A percentile compares a stretch with the other conserved stretches of the same genome.
These are phyloP conservation scores for Drosophila pegasa DNA, from an alignment of 2,888 invertebrate species.

Conservation along the genomic window DNA sequence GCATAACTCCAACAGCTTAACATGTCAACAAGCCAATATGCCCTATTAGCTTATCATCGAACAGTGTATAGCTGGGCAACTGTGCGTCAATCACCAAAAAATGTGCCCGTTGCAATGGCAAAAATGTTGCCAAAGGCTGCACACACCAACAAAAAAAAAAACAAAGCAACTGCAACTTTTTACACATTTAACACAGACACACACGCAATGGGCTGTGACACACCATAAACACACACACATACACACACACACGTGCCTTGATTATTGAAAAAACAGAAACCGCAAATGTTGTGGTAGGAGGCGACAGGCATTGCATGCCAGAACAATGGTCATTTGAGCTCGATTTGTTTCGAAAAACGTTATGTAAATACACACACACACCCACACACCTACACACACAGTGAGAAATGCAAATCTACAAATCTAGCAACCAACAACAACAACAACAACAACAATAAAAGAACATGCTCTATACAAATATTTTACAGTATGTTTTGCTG, in stretches of 20 bases:
- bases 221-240: constrained; percentile 25
- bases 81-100: constrained; percentile 18
- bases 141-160: too few relatives aligned
- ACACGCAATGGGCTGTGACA: constrained; percentile 29
- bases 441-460: constrained; percentile 11
- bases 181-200: constrained; percentile 23
- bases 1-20: background rate
- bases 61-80: constrained; percentile 3
- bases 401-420: constrained; percentile 23
- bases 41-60: background rate
- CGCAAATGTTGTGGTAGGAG: constrained; percentile 43
- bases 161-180: constrained; percentile 30
- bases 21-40: background rate
- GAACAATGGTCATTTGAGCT: constrained; percentile 59
- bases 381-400: constrained; percentile 4
- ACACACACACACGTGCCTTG: constrained; percentile 39
- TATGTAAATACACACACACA: constrained; percentile 44
- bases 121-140: constrained; percentile 25
- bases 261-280: constrained; percentile 62
- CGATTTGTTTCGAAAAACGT: constrained; percentile 66
- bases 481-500: constrained; percentile 67
- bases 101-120: constrained; percentile 14
- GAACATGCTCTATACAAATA: constrained; percentile 58
- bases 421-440: constrained; percentile 33
- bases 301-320: constrained; percentile 27